Evolutionary conservation across 1,140 invertebrate species (phyloP), one percentile per base, ranked within the genome.

Genomic region (Platorchestia sp.): DNA sequence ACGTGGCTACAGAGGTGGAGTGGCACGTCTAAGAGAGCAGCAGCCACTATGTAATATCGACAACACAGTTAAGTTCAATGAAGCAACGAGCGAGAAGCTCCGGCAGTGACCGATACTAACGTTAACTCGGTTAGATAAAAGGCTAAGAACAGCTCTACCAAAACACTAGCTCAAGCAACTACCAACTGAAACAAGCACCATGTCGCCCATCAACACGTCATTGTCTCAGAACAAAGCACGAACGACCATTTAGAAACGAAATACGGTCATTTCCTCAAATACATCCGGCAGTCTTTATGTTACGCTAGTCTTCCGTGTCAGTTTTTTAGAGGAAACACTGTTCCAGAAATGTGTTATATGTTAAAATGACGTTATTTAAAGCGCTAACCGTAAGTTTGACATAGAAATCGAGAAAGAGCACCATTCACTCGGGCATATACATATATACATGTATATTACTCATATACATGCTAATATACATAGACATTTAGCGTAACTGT

Each of bases 31-130:
- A 75, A 1, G 47, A 51, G 6, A 51, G 47, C 47, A 75, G 27
- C 59, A 75, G 59, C 59, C 59, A 75, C 10, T 75, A n/a, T n/a
- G n/a, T n/a, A n/a, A n/a, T n/a, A n/a, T n/a, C n/a, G n/a, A n/a
- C n/a, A 75, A 75, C 27, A 75, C 3, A 3, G 59, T 75, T 22
- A 3, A 3, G 10, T 75, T 75, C 1, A 75, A 27, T 75, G 27
- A 41, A 89, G 87, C 87, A 42, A 42, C n/a, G 87, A 42, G 87
- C 87, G 87, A 42, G 27, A 89, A 89, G 43, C 87, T 89, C 87
- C 87, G 87, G 87, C 87, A 89, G 87, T 89, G 87, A 42, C 87
- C 41, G 43, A 89, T 89, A 89, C 43, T 44, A 89, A 89, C 36
- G 87, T 89, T 44, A 5, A 89, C 87, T 89, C 27, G 43, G 59